A percentile compares a stretch with the other conserved stretches of the same genome.
Evolutionary conservation across 1,140 invertebrate species (phyloP).

Genomic region (Drosophila tsacasi): DNA sequence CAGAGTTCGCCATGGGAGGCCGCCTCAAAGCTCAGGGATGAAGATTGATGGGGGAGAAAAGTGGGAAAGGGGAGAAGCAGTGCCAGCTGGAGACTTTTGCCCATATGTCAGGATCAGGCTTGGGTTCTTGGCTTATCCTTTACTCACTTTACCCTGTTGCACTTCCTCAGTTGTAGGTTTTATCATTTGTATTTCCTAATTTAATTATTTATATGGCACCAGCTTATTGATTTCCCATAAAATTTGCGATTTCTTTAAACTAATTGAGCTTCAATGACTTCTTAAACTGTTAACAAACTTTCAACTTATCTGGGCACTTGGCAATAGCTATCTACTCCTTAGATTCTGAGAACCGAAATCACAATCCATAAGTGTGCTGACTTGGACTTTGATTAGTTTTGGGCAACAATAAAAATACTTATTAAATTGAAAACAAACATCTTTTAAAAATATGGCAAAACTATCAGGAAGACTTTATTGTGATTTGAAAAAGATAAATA

Average conservation of each 20-base stretch:
- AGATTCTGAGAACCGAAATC: background rate
- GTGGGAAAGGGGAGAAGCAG: background rate
- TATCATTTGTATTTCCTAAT: background rate
- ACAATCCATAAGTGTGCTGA: constrained; percentile 16
- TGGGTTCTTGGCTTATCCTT: background rate
- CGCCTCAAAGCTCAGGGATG: constrained; percentile 20
- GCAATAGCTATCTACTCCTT: background rate
- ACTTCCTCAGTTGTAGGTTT: background rate
- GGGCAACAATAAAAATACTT: background rate
- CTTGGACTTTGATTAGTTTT: constrained; percentile 1
- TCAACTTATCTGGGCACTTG: constrained; percentile 7
- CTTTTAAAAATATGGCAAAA: background rate
- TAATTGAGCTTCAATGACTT: background rate
- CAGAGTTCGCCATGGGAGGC: constrained; percentile 11
- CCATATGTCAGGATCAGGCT: constrained; percentile 5
- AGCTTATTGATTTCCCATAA: background rate
- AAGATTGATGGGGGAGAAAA: constrained; percentile 19
- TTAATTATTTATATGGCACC: background rate
- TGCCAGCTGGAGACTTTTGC: constrained; percentile 15
- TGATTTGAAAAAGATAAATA: no score
- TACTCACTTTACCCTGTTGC: background rate
- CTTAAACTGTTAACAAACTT: constrained; percentile 6
- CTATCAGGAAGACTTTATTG: background rate
- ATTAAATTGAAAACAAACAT: constrained; percentile 1
- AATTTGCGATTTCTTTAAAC: constrained; percentile 7